A percentile compares a stretch with the other conserved stretches of the same genome.
Conservation (phyloP, 1,140 invertebrate species). For the Drosophila carrolli region DNA sequence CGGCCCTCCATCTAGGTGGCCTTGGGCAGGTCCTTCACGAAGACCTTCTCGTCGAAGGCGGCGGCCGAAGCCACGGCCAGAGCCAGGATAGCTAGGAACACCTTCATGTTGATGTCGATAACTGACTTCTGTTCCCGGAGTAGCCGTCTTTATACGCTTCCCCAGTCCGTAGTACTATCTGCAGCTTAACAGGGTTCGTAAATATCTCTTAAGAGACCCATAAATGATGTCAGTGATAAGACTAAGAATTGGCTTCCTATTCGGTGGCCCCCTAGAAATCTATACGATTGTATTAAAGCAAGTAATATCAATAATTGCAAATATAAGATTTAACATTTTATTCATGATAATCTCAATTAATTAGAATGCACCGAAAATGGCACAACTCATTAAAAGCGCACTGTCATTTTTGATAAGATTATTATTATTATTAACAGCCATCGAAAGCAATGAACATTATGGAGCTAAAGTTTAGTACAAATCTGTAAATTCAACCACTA, state of each 20-base stretch:
- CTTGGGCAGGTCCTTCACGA: conserved; percentile 43
- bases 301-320: background rate
- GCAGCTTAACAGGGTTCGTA: conserved; percentile 2
- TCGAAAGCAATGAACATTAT: background rate
- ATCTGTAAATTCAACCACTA: background rate
- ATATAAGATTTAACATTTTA: background rate
- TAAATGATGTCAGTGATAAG: conserved; percentile 28
- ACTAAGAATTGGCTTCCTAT: background rate
- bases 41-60: conserved; percentile 36
- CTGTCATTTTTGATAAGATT: conserved; percentile 5
- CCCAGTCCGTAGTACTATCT: conserved; percentile 3
- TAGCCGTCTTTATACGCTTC: conserved; percentile 18
- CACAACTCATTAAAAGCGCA: background rate
- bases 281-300: background rate
- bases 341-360: conserved; percentile 2
- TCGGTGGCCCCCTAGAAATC: background rate
- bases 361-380: conserved; percentile 9
- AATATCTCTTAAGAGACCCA: conserved; percentile 30
- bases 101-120: conserved; percentile 49
- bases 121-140: conserved; percentile 28
- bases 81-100: conserved; percentile 41
- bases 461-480: background rate
- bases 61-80: conserved; percentile 38
- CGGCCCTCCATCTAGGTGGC: conserved; percentile 58
- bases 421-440: background rate